Base-by-base conservation (phyloP, 2,888 invertebrate species). In the Mythimna impura region DNA sequence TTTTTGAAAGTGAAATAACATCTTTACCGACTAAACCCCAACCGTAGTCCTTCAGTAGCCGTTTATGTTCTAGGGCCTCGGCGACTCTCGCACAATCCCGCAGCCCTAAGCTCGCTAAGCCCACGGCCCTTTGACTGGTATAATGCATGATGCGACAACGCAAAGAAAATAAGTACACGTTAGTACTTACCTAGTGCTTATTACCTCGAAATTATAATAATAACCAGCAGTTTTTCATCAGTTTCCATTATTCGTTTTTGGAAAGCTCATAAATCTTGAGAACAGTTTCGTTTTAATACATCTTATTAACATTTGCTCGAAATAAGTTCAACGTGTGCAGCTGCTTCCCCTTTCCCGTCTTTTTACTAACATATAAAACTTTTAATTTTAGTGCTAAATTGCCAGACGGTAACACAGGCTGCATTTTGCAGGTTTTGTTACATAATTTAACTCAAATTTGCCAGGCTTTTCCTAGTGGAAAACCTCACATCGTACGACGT, bases 101-200 rank as follows among this genome's bases (percentile, higher is more conserved):
- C 14, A 47, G 43, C 43, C 14, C 43, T 47, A 47, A 0, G 17
- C 43, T 6, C 5, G 5, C 43, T 4, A 47, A 1, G 14, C 5
- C 14, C 14, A 4, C 1, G 43, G 43, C 5, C 5, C 14, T 47
- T 77, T 77, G 55, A 73, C 57, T 64, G 55, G 25, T 47, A 58
- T 52, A 61, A 71, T 66, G 62, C 73, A 69, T 71, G 68, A 66
- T 61, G 66, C 40, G 25, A 47, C n/a, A 47, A 40, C 54, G 5
- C 22, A 30, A 62, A 65, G 50, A 65, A 73, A 67, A 58, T 50
- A n/a, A n/a, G n/a, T n/a, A 62, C 25, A 25, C 8, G 17, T 34
- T 50, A 50, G 47, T 50, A 36, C 61, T 25, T 30, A 50, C 54
- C 25, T 40, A 50, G 40, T 30, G 55, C 25, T 43, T 9, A 57